Evolutionary conservation across 2,888 invertebrate species (phyloP).

Genomic region (Atethmia centrago): DNA sequence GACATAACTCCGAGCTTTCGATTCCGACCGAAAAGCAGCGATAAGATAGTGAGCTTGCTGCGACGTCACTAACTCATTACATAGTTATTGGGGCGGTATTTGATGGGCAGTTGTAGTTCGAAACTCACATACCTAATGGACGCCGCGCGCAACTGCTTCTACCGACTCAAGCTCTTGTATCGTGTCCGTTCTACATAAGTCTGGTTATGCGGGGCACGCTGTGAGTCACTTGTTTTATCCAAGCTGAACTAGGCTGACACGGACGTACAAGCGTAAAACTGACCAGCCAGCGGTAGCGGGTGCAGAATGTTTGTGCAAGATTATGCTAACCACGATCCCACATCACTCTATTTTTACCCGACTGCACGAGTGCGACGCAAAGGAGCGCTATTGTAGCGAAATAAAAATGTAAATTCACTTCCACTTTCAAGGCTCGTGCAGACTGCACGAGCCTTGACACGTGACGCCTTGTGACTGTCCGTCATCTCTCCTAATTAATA

Average conservation of each 20-base stretch:
- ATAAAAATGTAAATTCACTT: too few relatives aligned
- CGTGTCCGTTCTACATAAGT: neutral
- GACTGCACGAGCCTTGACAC: too few relatives aligned
- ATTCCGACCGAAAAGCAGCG: neutral
- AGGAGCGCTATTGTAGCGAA: too few relatives aligned
- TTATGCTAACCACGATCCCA: neutral
- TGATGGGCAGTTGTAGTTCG: neutral
- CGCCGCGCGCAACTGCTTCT: neutral
- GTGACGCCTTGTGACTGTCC: too few relatives aligned
- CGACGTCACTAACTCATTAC: neutral
- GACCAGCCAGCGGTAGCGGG: neutral
- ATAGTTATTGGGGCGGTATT: neutral
- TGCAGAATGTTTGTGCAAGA: neutral
- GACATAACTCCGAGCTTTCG: conserved; percentile 4
- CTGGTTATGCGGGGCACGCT: neutral
- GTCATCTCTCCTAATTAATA: too few relatives aligned
- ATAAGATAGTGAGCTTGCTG: neutral
- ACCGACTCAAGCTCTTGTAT: neutral
- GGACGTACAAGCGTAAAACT: neutral
- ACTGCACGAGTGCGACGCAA: too few relatives aligned
- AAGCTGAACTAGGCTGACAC: neutral
- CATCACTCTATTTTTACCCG: neutral
- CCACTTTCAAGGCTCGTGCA: too few relatives aligned
- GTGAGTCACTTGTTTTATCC: neutral
- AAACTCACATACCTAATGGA: neutral